Evolutionary conservation across 2,888 invertebrate genomes (phyloP).

Genomic region (Gastracanthus pulcherrimus): DNA sequence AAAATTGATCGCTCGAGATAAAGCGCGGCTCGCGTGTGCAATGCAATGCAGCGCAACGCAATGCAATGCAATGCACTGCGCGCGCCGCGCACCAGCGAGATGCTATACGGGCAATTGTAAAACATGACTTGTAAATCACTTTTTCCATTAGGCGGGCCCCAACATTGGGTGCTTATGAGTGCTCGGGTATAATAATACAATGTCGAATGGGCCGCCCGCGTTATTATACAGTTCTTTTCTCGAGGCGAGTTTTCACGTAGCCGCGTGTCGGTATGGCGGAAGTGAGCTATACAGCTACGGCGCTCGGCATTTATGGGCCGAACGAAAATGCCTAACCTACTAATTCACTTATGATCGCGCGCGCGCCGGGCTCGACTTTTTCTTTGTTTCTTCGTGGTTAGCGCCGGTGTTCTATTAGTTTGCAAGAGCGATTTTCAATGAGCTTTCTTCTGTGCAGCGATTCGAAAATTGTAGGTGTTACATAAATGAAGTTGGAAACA

Average conservation of each 20-base stretch:
- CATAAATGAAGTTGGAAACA: too few species aligned
- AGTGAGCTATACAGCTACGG: too few species aligned
- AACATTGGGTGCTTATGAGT: too few species aligned
- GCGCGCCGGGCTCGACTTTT: neutral
- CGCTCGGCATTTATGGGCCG: constrained; percentile 13
- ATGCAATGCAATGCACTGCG: too few species aligned
- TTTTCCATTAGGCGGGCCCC: constrained; percentile 31
- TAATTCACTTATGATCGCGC: constrained; percentile 20
- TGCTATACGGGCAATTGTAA: constrained; percentile 22
- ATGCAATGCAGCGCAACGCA: too few species aligned
- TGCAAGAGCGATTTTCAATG: neutral
- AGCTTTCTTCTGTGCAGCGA: too few species aligned
- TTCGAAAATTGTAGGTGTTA: too few species aligned
- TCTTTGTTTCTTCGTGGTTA: neutral
- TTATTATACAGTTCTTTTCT: neutral
- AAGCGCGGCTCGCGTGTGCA: too few species aligned
- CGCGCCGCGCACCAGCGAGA: too few species aligned
- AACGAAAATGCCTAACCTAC: constrained; percentile 38
- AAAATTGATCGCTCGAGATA: neutral
- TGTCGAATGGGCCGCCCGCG: neutral
- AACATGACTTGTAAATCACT: constrained; percentile 25
- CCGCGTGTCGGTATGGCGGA: neutral
- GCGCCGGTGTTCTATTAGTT: neutral
- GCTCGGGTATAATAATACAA: too few species aligned
- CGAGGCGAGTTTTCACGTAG: constrained; percentile 14